phyloP scores from a whole-genome alignment of 2,888 invertebrate genomes.

The Caenorhabditis parvicauda region DNA sequence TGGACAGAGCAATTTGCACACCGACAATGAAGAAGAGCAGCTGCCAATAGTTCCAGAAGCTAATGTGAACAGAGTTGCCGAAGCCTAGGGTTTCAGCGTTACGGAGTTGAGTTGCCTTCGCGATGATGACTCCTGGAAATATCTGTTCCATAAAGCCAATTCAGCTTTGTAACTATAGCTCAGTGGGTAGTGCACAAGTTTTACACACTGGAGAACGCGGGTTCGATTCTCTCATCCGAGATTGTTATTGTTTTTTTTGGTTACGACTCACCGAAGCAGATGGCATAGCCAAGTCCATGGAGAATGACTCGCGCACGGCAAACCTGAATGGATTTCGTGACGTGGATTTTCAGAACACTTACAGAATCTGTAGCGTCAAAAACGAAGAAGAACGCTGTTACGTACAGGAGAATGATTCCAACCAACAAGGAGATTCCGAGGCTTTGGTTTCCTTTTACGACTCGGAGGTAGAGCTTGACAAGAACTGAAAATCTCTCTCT shows the following conservation, averaged over 20 bases:
- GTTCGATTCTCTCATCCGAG: too few relatives aligned
- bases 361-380: slow-evolving; percentile 52
- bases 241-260: too few relatives aligned
- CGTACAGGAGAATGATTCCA: slow-evolving; percentile 55
- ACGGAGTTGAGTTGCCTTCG: slow-evolving; percentile 58
- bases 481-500: slow-evolving; percentile 25
- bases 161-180: too few relatives aligned
- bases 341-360: neutral
- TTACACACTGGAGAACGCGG: too few relatives aligned
- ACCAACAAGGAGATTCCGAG: slow-evolving; percentile 59
- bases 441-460: slow-evolving; percentile 59
- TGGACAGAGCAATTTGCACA: slow-evolving; percentile 57
- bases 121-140: slow-evolving; percentile 52
- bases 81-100: slow-evolving; percentile 58
- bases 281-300: slow-evolving; percentile 51
- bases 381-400: slow-evolving; percentile 56
- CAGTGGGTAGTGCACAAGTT: too few relatives aligned
- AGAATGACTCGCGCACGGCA: slow-evolving; percentile 46
- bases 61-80: slow-evolving; percentile 47
- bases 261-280: slow-evolving; percentile 50
- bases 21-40: slow-evolving; percentile 59
- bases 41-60: slow-evolving; percentile 62
- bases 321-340: slow-evolving; percentile 10
- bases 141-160: neutral
- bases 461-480: slow-evolving; percentile 52